Evolutionary conservation across 1,140 invertebrate genomes (phyloP).

Genomic region (Rhopalosiphum padi): DNA sequence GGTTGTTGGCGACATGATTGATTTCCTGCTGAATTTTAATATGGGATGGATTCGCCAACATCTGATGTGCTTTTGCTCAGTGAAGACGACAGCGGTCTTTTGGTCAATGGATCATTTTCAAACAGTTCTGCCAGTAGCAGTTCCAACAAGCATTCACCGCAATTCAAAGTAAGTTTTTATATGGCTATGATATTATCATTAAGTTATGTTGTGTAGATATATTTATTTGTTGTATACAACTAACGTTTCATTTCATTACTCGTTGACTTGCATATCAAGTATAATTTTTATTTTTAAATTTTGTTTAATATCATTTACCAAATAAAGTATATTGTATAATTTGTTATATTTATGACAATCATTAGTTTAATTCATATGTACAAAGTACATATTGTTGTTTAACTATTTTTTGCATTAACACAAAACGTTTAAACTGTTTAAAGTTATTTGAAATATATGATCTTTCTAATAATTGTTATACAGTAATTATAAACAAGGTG

Average conservation of each 20-base stretch:
- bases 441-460: neutral
- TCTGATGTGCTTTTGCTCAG: constrained; percentile 42
- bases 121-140: constrained; percentile 35
- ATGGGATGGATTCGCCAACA: constrained; percentile 52
- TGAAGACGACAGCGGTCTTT: constrained; percentile 41
- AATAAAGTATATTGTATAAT: neutral
- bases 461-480: neutral
- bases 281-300: neutral
- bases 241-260: neutral
- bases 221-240: neutral
- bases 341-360: neutral
- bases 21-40: neutral
- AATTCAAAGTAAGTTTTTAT: constrained; percentile 25
- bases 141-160: neutral
- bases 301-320: neutral
- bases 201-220: neutral
- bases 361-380: too few species aligned
- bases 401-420: neutral
- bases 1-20: neutral
- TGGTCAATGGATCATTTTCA: constrained; percentile 38
- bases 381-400: neutral
- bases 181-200: neutral
- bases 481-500: neutral
- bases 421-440: neutral
- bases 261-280: neutral